These are phyloP conservation scores for Aphodius granarius DNA, from an alignment of 2,888 invertebrate species.

Conservation along the genomic window DNA sequence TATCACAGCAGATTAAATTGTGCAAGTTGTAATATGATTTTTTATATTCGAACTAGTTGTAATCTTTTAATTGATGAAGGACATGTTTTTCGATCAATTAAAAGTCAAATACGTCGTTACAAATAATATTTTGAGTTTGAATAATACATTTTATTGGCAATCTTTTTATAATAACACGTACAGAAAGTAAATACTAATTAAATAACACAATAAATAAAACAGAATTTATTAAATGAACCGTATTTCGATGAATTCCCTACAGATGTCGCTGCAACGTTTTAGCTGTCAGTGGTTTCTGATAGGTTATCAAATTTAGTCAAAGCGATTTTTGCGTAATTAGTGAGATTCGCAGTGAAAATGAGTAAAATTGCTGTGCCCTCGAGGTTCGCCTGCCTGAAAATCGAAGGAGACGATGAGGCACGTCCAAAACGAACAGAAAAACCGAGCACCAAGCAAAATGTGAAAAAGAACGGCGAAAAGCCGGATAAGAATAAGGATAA, in stretches of 20 bases:
- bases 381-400: slow-evolving; percentile 72
- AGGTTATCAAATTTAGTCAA: neutral
- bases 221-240: neutral
- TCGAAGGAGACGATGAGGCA: slow-evolving; percentile 70
- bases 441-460: slow-evolving; percentile 2
- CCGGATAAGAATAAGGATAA: slow-evolving; percentile 15
- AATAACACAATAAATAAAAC: neutral
- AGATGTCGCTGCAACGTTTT: neutral
- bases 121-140: too few species aligned
- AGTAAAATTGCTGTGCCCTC: slow-evolving; percentile 65
- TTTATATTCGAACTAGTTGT: neutral
- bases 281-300: neutral
- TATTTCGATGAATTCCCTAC: neutral
- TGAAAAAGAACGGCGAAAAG: slow-evolving; percentile 18
- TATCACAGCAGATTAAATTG: neutral
- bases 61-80: neutral
- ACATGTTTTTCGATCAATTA: neutral
- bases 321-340: neutral
- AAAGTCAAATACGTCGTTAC: too few species aligned
- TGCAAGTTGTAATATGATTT: slow-evolving; percentile 5
- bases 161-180: too few species aligned
- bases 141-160: too few species aligned
- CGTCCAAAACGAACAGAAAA: slow-evolving; percentile 24
- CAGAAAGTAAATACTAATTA: too few species aligned
- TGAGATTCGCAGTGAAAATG: neutral